Conservation (phyloP, 2,797 vertebrate genomes). For the Okamejei kenojei region DNA sequence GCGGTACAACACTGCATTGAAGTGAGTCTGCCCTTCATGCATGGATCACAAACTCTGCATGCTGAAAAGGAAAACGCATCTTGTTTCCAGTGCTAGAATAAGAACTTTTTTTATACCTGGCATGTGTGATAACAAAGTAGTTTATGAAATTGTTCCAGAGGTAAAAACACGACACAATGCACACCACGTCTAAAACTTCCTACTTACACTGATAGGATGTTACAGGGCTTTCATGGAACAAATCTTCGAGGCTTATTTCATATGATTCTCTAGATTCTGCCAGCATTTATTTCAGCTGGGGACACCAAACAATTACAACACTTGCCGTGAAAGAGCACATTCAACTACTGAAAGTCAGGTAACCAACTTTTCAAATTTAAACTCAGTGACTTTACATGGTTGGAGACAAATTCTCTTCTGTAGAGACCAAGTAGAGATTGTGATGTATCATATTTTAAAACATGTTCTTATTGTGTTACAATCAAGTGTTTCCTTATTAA, state of each 20-base stretch:
- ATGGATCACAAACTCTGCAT: conserved; percentile 22
- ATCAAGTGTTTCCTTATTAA: not conserved
- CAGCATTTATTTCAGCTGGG: not conserved
- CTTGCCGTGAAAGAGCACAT: not conserved
- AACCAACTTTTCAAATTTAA: conserved; percentile 22
- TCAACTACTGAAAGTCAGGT: not conserved
- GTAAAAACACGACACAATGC: not conserved
- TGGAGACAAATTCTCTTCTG: not conserved
- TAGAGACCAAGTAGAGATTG: not conserved
- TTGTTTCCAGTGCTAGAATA: not conserved
- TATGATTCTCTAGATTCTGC: not conserved
- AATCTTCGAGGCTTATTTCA: not conserved
- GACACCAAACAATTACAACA: not conserved
- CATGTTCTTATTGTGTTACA: not conserved
- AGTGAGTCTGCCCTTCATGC: conserved; percentile 7
- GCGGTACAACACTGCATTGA: not conserved
- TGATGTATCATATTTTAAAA: not conserved
- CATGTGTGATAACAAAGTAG: conserved; percentile 1
- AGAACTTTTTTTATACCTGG: conserved; percentile 17
- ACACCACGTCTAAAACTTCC: not conserved
- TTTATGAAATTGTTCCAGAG: conserved; percentile 23
- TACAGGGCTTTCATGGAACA: not conserved
- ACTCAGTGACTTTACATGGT: not conserved
- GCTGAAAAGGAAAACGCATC: conserved; percentile 22
- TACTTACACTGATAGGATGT: not conserved